Percentiles rank a stretch among this genome's conserved stretches.
phyloP scores from a whole-genome alignment of 1,140 invertebrate genomes.

The Leptinotarsa defecta region DNA sequence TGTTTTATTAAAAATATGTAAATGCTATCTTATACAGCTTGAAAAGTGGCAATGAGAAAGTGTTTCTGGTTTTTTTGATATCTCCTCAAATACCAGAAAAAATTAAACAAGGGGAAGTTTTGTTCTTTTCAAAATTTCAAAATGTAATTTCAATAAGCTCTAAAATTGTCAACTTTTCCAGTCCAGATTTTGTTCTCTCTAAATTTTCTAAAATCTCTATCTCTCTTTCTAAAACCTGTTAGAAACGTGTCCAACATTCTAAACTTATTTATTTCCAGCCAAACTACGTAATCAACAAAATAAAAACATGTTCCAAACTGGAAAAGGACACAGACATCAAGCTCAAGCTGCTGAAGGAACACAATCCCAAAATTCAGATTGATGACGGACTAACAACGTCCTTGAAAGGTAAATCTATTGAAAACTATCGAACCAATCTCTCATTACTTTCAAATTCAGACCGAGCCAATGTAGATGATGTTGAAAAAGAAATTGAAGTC shows the following conservation, averaged over 20 bases:
- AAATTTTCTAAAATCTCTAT: slow-evolving; percentile 26
- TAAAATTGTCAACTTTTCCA: too few relatives aligned
- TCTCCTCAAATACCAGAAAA: too few relatives aligned
- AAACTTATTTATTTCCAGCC: slow-evolving; percentile 57
- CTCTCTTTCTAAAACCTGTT: slow-evolving; percentile 1
- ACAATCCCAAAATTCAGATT: slow-evolving; percentile 57
- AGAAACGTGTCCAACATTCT: too few relatives aligned
- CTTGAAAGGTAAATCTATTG: slow-evolving; percentile 67
- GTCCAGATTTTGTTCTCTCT: not conserved
- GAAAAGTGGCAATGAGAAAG: too few relatives aligned
- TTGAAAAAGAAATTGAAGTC: slow-evolving; percentile 85
- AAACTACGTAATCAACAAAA: slow-evolving; percentile 67
- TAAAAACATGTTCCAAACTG: slow-evolving; percentile 66
- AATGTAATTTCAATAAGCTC: too few relatives aligned
- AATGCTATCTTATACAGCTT: too few relatives aligned
- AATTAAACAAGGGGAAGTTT: too few relatives aligned
- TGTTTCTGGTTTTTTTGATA: too few relatives aligned
- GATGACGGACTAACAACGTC: slow-evolving; percentile 68
- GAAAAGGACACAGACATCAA: slow-evolving; percentile 71
- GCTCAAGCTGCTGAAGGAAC: slow-evolving; percentile 66
- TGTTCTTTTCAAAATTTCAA: too few relatives aligned
- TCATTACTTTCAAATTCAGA: slow-evolving; percentile 60
- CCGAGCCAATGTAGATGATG: slow-evolving; percentile 76
- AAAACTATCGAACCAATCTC: not conserved
- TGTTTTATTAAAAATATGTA: too few relatives aligned